Percentiles rank a stretch among this genome's conserved stretches.
phyloP scores from a whole-genome alignment of 2,113 vertebrate genomes.

The Cryptotis parvus region DNA sequence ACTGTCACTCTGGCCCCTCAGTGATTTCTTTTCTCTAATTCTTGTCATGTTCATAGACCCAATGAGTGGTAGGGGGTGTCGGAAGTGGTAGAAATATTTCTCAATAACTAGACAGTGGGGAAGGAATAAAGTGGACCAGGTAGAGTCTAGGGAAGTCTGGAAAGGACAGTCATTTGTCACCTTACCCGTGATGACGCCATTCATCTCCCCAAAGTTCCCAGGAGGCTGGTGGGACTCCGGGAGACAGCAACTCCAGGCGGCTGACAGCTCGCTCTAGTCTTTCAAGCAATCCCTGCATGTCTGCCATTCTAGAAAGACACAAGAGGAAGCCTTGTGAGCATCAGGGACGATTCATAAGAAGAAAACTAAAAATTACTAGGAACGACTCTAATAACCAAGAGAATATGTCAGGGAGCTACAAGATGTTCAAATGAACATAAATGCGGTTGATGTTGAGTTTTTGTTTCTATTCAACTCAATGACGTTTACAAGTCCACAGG shows the following conservation, averaged over 20 bases:
- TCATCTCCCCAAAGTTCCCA: constrained; percentile 84
- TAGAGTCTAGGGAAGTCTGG: background rate
- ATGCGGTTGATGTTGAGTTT: background rate
- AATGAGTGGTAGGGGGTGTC: background rate
- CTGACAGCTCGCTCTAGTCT: constrained; percentile 94
- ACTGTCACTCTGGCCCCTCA: background rate
- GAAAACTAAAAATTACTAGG: background rate
- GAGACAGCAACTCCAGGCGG: constrained; percentile 92
- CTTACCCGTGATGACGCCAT: constrained; percentile 91
- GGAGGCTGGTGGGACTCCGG: constrained; percentile 84
- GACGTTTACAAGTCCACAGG: background rate
- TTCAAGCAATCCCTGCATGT: constrained; percentile 92
- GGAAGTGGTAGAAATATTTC: background rate
- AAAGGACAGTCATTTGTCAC: background rate
- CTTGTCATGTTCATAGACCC: background rate
- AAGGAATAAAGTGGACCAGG: background rate
- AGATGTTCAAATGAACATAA: background rate
- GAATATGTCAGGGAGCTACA: background rate
- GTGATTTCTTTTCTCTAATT: background rate
- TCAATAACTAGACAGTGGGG: too few species aligned
- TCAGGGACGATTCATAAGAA: background rate
- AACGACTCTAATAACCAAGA: background rate
- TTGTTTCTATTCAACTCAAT: constrained; percentile 1
- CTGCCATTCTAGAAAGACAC: constrained; percentile 88
- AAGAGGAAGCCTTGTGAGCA: constrained; percentile 56